phyloP scores from a whole-genome alignment of 2,113 vertebrate genomes.

The Neotoma lepida region DNA sequence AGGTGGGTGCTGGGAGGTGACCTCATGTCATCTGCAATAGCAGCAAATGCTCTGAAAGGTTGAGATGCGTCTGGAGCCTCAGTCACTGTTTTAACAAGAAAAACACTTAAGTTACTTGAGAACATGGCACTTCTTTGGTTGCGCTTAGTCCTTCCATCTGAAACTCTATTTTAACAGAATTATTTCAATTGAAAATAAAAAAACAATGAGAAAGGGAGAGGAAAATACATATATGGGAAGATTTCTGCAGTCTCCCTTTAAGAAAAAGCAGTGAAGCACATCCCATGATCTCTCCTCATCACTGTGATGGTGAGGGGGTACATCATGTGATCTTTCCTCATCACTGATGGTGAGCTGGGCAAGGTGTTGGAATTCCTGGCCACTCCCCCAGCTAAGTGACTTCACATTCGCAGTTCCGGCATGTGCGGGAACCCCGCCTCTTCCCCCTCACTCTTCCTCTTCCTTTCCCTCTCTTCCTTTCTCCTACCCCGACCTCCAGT shows the following conservation, averaged over 20 bases:
- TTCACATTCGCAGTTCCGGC: too few relatives aligned
- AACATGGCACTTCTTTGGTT: background rate
- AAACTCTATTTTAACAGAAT: background rate
- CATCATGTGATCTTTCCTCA: background rate
- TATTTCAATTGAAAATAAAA: slow-evolving; percentile 7
- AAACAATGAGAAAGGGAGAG: background rate
- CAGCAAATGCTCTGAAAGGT: background rate
- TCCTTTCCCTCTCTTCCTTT: too few relatives aligned
- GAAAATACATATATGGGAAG: background rate
- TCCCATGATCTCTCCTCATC: background rate
- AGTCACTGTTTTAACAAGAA: background rate
- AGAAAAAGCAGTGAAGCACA: background rate
- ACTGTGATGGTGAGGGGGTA: background rate
- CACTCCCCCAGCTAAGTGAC: too few relatives aligned
- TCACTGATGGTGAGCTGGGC: background rate
- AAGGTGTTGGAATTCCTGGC: too few relatives aligned
- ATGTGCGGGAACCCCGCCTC: too few relatives aligned
- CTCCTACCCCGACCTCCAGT: too few relatives aligned
- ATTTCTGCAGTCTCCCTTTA: background rate
- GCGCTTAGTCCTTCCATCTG: background rate
- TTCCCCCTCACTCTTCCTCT: too few relatives aligned
- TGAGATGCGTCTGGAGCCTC: too few relatives aligned
- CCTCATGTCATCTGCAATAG: too few relatives aligned
- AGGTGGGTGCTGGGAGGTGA: background rate
- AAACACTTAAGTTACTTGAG: background rate